Percentiles rank a stretch among this genome's conserved stretches.
Evolutionary conservation across 2,888 invertebrate species (phyloP).

Genomic region (Zaprionus lineosus): DNA sequence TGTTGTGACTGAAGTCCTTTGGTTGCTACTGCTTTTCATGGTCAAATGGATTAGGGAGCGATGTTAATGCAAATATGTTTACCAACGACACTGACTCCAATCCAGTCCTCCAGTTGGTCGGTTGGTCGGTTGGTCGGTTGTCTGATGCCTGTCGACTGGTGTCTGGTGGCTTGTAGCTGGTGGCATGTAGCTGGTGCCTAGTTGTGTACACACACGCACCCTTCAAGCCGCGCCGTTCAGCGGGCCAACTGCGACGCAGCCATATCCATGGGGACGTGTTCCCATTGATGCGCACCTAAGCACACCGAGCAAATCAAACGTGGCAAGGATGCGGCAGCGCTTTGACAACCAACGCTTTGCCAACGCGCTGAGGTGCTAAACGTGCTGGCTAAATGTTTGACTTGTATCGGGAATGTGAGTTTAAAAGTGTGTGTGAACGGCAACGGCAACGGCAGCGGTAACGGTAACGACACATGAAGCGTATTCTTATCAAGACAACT

Average conservation of each 20-base stretch:
- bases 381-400: constrained; percentile 60
- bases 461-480: constrained; percentile 19
- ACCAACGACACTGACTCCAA: constrained; percentile 19
- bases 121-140: no score
- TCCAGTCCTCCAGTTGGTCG: constrained; percentile 7
- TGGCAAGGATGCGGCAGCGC: constrained; percentile 33
- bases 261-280: constrained; percentile 21
- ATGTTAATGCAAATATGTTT: constrained; percentile 34
- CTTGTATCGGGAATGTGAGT: constrained; percentile 29
- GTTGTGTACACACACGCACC: background rate
- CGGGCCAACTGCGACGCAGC: constrained; percentile 6
- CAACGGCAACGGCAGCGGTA: constrained; percentile 4
- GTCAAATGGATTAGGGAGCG: constrained; percentile 28
- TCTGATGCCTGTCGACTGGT: no score
- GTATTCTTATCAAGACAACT: constrained; percentile 17
- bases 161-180: no score
- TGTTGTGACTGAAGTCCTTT: no score
- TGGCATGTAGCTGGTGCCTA: no score
- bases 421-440: background rate
- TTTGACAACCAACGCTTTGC: constrained; percentile 19
- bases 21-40: background rate
- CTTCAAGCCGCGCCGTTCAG: background rate
- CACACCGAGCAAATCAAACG: constrained; percentile 64
- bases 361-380: constrained; percentile 50
- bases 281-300: constrained; percentile 34